Base-by-base conservation (phyloP, 2,888 invertebrate species). In the Invenusta paracnida region DNA sequence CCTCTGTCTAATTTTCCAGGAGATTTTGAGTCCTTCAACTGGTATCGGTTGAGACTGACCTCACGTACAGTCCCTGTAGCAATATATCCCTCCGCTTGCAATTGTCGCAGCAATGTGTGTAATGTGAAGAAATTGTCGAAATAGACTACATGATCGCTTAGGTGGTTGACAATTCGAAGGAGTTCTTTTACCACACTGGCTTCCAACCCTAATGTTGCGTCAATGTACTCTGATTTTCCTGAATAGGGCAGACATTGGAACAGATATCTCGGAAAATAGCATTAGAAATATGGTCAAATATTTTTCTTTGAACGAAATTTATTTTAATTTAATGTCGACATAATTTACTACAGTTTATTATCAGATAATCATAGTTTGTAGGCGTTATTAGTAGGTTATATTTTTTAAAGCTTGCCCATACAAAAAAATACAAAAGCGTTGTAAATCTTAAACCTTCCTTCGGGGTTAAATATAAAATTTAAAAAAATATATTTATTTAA, bases 221-320 rank as follows among this genome's bases (percentile, higher is more conserved):
- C 73, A 73, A 73, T 13, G 73, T 73, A 73, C 73, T 73, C 73
- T 73, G 73, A 73, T 73, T 73, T 73, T 25, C 73, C 73, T 73
- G 73, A 73, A 23, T 73, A 73, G 73, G 73, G 73, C 73, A 73
- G 73, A 73, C 73, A 73, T 73, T 23, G 73, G 73, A 73, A 73
- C 73, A 73, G 73, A 73, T 73, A 73, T n/a, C n/a, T n/a, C n/a
- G n/a, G n/a, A n/a, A n/a, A n/a, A n/a, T n/a, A n/a, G n/a, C n/a
- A n/a, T n/a, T n/a, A n/a, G n/a, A n/a, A n/a, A n/a, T n/a, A n/a
- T n/a, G n/a, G n/a, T n/a, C n/a, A n/a, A n/a, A n/a, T n/a, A n/a
- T n/a, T n/a, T n/a, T n/a, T n/a, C n/a, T n/a, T n/a, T n/a, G n/a
- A n/a, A n/a, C n/a, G n/a, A n/a, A n/a, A n/a, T n/a, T n/a, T n/a